phyloP scores from a whole-genome alignment of 2,113 vertebrate species.

The Channa argus region DNA sequence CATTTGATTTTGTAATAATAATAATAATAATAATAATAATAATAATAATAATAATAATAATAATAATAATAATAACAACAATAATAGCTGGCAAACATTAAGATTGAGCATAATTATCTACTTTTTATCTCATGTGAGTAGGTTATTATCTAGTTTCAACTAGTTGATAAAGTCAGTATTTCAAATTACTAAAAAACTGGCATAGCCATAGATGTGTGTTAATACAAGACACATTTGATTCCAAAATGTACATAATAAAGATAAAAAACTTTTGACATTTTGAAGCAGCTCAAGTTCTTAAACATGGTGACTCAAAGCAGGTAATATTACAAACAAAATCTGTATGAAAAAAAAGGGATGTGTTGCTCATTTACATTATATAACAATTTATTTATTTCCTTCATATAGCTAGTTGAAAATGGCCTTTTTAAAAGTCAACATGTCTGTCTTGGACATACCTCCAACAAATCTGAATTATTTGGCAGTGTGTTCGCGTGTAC shows the following conservation, averaged over 20 bases:
- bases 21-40: too few species aligned
- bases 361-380: conserved; percentile 43
- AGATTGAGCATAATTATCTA: conserved; percentile 40
- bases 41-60: too few species aligned
- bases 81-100: conserved; percentile 62
- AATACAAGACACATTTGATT: conserved; percentile 14
- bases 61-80: too few species aligned
- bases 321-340: conserved; percentile 21
- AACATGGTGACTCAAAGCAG: conserved; percentile 7
- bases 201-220: conserved; percentile 9
- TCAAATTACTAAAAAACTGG: conserved; percentile 38
- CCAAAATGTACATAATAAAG: conserved; percentile 16
- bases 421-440: conserved; percentile 4
- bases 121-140: conserved; percentile 18
- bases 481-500: conserved; percentile 10
- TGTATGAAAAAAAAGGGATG: not conserved
- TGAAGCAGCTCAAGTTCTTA: conserved; percentile 47
- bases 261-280: conserved; percentile 11
- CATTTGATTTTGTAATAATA: conserved; percentile 29
- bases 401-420: conserved; percentile 32
- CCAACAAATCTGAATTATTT: not conserved
- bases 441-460: not conserved
- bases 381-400: conserved; percentile 36
- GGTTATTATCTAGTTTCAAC: conserved; percentile 54
- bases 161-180: conserved; percentile 47